These are phyloP conservation scores for Apodemia zela DNA, from an alignment of 2,888 invertebrate genomes.

Conservation along the genomic window DNA sequence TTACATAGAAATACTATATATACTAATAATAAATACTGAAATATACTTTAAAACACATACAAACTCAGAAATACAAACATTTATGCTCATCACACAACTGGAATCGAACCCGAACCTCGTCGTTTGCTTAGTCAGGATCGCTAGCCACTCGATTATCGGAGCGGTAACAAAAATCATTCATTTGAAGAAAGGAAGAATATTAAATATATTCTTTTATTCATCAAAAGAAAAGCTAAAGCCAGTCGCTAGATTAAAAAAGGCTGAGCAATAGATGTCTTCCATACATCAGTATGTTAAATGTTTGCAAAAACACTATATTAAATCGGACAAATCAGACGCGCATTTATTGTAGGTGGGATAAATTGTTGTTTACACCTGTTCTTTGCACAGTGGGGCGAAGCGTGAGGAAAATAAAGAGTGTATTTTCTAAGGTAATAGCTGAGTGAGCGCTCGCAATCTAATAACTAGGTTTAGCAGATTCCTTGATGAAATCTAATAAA, in stretches of 20 bases:
- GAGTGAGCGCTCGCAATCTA: neutral
- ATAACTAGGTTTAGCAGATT: neutral
- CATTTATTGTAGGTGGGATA: constrained; percentile 26
- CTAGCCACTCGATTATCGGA: too few species aligned
- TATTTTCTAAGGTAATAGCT: constrained; percentile 15
- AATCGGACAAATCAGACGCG: constrained; percentile 27
- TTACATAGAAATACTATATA: too few species aligned
- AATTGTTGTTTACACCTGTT: constrained; percentile 28
- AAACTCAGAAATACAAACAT: too few species aligned
- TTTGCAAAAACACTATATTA: constrained; percentile 27
- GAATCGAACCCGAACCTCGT: too few species aligned
- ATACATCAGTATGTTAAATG: constrained; percentile 17
- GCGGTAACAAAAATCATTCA: too few species aligned
- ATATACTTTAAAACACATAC: too few species aligned
- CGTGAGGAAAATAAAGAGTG: constrained; percentile 17
- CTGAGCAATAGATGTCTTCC: constrained; percentile 1
- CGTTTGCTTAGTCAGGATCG: too few species aligned
- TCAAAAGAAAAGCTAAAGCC: constrained; percentile 1
- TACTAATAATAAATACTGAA: too few species aligned
- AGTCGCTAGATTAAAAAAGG: neutral
- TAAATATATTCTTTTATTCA: neutral
- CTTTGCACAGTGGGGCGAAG: constrained; percentile 17
- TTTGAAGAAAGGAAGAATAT: too few species aligned
- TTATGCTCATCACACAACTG: too few species aligned
- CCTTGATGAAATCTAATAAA: neutral